Evolutionary conservation across 2,888 invertebrate genomes (phyloP), one percentile per base, ranked within the genome.

Genomic region (Melanchra persicariae): DNA sequence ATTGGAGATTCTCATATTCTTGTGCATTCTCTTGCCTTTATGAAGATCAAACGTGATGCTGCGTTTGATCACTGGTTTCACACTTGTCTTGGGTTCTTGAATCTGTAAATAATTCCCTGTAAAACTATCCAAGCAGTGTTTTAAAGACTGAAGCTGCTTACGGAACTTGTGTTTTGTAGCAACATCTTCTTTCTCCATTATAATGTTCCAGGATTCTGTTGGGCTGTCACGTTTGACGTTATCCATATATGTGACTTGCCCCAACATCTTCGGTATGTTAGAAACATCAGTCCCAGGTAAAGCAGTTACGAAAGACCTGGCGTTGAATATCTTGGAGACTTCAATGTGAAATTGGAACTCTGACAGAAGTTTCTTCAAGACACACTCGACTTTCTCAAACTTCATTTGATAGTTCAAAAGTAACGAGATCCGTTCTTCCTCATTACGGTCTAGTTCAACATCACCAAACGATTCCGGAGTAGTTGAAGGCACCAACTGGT

Each of bases 341-440:
- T 95, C 93, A 73, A 95, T 93, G 65, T 95, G 95, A 60, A 95
- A 96, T 69, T 93, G 91, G 68, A 95, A 95, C 58, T 96, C 95
- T 0, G 89, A 79, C 0, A 96, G 82, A 30, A 96, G 57, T 45
- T 94, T 93, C 70, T 93, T 93, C 0, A 95, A 79, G 0, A 93
- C 78, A 51, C 80, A 77, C 52, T 95, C 94, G 22, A 94, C 81
- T 72, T 93, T 93, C 58, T 94, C 93, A 8, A 96, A 85, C 68
- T 91, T 92, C 69, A 87, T 87, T 81, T 94, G 93, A 75, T 95
- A 96, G 59, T 90, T 90, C 0, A 90, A 69, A 0, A 96, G 88
- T 40, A 95, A 77, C 8, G 85, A 87, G 2, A 91, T 75, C 7
- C 93, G 81, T 64, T 94, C 93, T 47, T 93, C 93, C 43, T 95